phyloP scores from a whole-genome alignment of 1,140 invertebrate genomes.

The Conus ventricosus region DNA sequence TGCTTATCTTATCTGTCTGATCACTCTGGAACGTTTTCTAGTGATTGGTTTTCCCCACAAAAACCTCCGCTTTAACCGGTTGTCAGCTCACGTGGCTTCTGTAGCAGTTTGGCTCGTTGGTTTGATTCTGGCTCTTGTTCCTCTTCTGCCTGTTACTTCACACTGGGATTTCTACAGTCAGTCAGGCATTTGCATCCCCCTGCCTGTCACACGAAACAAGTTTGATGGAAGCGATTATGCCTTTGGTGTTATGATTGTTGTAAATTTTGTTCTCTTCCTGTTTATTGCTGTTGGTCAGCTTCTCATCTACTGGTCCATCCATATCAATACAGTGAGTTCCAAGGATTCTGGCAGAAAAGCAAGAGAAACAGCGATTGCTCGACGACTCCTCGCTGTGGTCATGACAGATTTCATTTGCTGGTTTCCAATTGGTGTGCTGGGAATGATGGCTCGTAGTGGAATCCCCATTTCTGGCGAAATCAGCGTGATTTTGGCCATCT shows the following conservation, averaged over 20 bases:
- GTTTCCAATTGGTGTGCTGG: conserved; percentile 16
- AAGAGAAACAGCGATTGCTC: conserved; percentile 15
- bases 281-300: conserved; percentile 44
- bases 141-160: conserved; percentile 12
- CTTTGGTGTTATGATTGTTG: conserved; percentile 41
- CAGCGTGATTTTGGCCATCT: conserved; percentile 12
- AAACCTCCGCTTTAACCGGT: conserved; percentile 16
- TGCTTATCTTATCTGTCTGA: conserved; percentile 48
- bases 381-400: conserved; percentile 17
- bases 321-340: background rate
- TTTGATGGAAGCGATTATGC: conserved; percentile 43
- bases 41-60: conserved; percentile 53
- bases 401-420: conserved; percentile 36
- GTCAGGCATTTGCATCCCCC: conserved; percentile 45
- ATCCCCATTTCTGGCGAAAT: conserved; percentile 10
- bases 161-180: conserved; percentile 29
- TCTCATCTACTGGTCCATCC: conserved; percentile 38
- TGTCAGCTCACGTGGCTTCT: conserved; percentile 14
- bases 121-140: conserved; percentile 41
- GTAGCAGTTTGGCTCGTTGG: conserved; percentile 36
- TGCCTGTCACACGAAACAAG: conserved; percentile 41
- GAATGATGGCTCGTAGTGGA: conserved; percentile 20
- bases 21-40: conserved; percentile 56
- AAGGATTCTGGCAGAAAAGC: background rate
- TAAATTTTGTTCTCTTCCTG: conserved; percentile 45